Evolutionary conservation across 2,888 invertebrate genomes (phyloP).

Genomic region (Nasonovia ribisnigri): DNA sequence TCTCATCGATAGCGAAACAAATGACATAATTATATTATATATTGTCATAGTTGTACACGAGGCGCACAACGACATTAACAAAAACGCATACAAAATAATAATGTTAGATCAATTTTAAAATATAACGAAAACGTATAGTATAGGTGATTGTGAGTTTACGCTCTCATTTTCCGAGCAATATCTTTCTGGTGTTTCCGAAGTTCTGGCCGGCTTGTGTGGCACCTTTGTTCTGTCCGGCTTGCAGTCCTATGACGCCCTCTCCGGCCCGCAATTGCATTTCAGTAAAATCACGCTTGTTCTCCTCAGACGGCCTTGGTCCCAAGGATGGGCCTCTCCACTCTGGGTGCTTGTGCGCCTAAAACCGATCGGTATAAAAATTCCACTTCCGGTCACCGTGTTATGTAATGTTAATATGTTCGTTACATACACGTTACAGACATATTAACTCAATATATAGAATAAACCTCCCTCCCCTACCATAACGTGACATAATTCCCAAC

Average conservation of each 20-base stretch:
- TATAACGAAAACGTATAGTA: conserved; percentile 35
- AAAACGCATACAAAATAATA: conserved; percentile 3
- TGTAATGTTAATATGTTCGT: neutral
- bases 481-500: neutral
- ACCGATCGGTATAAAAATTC: neutral
- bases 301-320: conserved; percentile 89
- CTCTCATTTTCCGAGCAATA: conserved; percentile 81
- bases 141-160: neutral
- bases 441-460: neutral
- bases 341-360: conserved; percentile 82
- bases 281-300: conserved; percentile 84
- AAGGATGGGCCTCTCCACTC: conserved; percentile 86
- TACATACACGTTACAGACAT: too few species aligned
- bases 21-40: neutral
- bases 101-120: conserved; percentile 32
- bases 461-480: neutral
- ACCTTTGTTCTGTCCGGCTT: conserved; percentile 88
- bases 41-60: neutral
- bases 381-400: neutral
- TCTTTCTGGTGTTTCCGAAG: conserved; percentile 87
- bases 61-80: neutral
- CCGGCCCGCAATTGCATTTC: conserved; percentile 87
- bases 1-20: neutral
- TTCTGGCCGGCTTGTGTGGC: conserved; percentile 89
- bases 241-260: conserved; percentile 86